phyloP scores from a whole-genome alignment of 2,888 invertebrate species.

The Acleris sparsana region DNA sequence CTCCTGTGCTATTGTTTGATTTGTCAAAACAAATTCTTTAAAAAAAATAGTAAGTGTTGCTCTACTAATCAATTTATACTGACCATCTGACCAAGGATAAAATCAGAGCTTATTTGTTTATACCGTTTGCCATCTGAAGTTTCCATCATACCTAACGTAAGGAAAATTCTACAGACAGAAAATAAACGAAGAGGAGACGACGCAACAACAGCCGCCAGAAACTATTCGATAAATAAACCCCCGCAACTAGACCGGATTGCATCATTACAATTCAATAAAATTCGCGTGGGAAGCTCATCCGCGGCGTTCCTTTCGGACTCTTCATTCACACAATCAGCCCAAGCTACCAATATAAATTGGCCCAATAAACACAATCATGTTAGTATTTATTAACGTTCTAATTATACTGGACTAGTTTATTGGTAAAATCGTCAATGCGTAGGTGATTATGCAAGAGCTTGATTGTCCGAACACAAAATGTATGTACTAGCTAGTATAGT shows the following conservation, averaged over 20 bases:
- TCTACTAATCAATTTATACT: no score
- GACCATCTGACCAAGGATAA: no score
- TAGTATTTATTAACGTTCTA: conserved; percentile 41
- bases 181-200: conserved; percentile 17
- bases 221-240: conserved; percentile 42
- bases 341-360: conserved; percentile 49
- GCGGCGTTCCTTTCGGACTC: conserved; percentile 58
- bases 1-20: neutral
- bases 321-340: conserved; percentile 52
- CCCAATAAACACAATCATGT: conserved; percentile 22
- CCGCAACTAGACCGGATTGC: conserved; percentile 51
- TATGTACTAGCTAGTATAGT: conserved; percentile 44
- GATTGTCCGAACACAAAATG: conserved; percentile 51
- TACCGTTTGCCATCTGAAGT: neutral
- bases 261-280: conserved; percentile 58
- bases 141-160: neutral
- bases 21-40: no score
- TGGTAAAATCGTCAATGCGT: conserved; percentile 64
- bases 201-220: conserved; percentile 26
- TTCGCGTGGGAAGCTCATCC: conserved; percentile 69
- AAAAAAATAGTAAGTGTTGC: no score
- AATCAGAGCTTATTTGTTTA: neutral
- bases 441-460: conserved; percentile 65
- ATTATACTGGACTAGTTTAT: conserved; percentile 49
- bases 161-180: conserved; percentile 6